Evolutionary conservation across 2,888 invertebrate genomes (phyloP).

Genomic region (Cataglyphis rosenhaueri): DNA sequence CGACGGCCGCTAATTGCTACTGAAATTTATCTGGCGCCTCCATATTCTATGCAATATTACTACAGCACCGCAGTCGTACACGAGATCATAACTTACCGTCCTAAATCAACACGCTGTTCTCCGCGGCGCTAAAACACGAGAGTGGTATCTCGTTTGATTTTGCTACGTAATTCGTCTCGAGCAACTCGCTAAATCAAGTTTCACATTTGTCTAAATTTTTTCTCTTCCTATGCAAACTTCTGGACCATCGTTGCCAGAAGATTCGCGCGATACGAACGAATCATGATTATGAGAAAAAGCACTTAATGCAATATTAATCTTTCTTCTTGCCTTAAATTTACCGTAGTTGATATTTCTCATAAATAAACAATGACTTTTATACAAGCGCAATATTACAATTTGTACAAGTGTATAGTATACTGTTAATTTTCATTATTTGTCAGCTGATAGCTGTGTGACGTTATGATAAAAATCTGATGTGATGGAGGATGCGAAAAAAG

Average conservation of each 20-base stretch:
- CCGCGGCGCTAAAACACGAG: conserved; percentile 41
- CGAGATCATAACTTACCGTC: conserved; percentile 68
- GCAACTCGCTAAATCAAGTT: conserved; percentile 47
- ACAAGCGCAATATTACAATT: neutral
- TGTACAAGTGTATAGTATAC: neutral
- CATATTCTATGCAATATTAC: conserved; percentile 73
- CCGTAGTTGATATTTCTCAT: neutral
- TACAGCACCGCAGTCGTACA: conserved; percentile 47
- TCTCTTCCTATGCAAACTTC: conserved; percentile 12
- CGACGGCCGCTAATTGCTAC: conserved; percentile 77
- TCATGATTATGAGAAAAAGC: neutral
- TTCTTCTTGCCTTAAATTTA: neutral
- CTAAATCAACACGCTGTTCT: conserved; percentile 68
- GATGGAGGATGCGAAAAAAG: neutral
- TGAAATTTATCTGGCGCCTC: conserved; percentile 75
- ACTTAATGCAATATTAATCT: neutral
- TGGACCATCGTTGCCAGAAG: neutral
- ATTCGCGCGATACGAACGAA: neutral
- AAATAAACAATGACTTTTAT: neutral
- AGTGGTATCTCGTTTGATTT: conserved; percentile 53
- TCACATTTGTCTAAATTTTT: conserved; percentile 14
- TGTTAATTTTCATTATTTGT: conserved; percentile 9
- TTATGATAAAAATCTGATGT: neutral
- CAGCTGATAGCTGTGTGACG: neutral
- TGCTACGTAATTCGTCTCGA: conserved; percentile 35